Conservation (phyloP, 1,140 invertebrate species). For the Sarcophaga peregrina region DNA sequence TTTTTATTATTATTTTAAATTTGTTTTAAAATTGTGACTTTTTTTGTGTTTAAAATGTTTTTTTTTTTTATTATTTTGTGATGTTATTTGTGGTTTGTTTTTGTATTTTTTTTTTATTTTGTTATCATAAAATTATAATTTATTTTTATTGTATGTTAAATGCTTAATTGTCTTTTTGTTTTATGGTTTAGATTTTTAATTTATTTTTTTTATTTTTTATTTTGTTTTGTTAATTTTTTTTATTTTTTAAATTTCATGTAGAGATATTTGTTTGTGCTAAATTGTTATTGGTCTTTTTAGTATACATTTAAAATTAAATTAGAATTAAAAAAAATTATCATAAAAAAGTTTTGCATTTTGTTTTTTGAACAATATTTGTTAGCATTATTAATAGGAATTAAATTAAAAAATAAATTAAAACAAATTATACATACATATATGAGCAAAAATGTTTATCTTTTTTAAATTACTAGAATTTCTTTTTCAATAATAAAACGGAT, state of each 20-base stretch:
- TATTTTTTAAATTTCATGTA: not conserved
- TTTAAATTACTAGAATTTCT: too few relatives aligned
- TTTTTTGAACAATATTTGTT: not conserved
- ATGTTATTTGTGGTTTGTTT: not conserved
- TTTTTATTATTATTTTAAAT: too few relatives aligned
- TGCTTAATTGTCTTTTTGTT: not conserved
- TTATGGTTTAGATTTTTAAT: not conserved
- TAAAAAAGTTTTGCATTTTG: not conserved
- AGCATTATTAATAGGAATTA: too few relatives aligned
- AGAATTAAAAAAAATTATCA: not conserved
- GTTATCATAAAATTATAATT: not conserved
- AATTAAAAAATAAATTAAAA: too few relatives aligned
- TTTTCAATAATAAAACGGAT: too few relatives aligned
- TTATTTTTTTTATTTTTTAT: not conserved
- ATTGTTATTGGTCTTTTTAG: not conserved
- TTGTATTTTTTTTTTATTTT: not conserved
- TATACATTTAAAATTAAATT: not conserved
- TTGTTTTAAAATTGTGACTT: too few relatives aligned
- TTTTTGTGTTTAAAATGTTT: not conserved
- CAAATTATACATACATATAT: too few relatives aligned
- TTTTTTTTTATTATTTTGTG: not conserved
- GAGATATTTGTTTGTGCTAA: not conserved
- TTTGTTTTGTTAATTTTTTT: not conserved
- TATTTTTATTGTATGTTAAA: not conserved
- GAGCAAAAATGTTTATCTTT: too few relatives aligned